Evolutionary conservation across 2,797 vertebrate genomes (phyloP), one percentile per base, ranked within the genome.

Genomic region (Tragopan temminckii): DNA sequence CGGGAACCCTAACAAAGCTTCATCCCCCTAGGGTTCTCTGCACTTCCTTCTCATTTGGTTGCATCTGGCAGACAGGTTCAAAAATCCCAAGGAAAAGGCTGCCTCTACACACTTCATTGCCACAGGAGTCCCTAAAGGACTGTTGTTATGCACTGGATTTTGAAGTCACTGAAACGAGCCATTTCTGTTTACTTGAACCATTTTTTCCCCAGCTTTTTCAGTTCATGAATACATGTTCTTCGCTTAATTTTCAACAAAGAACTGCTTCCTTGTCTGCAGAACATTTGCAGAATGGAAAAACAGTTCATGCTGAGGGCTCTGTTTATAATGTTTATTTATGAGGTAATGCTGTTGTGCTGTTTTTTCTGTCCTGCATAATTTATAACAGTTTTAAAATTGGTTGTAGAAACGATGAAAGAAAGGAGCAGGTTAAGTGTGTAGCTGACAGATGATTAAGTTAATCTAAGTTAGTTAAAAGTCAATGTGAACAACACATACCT

Each of bases 161-260:
- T 89, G 62, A 80, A 93, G 80, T 55, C 40, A 67, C 18, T 88
- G 46, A 94, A 91, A 95, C 59, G 66, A 93, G 69, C 69, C 82
- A n/a, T 88, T 88, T 69, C 82, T 86, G 77, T 89, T 91, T 89
- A 93, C 82, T 86, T 76, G n/a, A 94, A 68, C 45, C 58, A 52
- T 48, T 85, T 91, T 62, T 84, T 21, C 2, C 43, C 55, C 19
- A 46, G 55, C 71, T 89, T 91, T 92, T 78, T 50, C 35, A 48
- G 76, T 57, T 91, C 82, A 85, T 80, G 80, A 83, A 80, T 89
- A 88, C 69, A 53, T 89, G 91, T 59, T 93, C 52, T 63, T 74
- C 78, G 62, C 31, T 88, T 93, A 80, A 94, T 93, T 79, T 91
- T 88, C 80, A 87, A 85, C 55, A 69, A 92, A 82, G 82, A 92